Conservation (phyloP, 1,140 invertebrate species). For the Drosophila ohnishii region DNA sequence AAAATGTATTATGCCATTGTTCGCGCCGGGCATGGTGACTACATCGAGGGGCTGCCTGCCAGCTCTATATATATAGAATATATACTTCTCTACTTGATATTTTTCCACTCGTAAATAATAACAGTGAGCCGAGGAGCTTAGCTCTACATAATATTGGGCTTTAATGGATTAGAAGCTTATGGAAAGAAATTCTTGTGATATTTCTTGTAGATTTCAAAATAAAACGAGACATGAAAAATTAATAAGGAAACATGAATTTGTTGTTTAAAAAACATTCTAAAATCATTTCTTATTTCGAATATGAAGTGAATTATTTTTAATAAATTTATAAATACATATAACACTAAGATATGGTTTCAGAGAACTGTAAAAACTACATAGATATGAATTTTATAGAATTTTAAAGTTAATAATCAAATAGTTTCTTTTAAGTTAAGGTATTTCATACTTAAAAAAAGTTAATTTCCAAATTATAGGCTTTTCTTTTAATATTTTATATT, state of each 20-base stretch:
- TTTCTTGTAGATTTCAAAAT: neutral
- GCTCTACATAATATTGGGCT: slow-evolving; percentile 10
- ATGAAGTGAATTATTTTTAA: neutral
- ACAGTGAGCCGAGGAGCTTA: slow-evolving; percentile 10
- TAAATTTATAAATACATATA: neutral
- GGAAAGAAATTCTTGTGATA: neutral
- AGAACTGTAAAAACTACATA: neutral
- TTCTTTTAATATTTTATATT: no score
- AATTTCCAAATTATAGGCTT: no score
- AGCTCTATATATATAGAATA: neutral
- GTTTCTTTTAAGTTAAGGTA: neutral
- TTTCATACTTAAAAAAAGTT: no score
- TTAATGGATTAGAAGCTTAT: slow-evolving; percentile 9
- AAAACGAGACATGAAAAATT: neutral
- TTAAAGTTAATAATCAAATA: neutral
- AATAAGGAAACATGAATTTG: neutral
- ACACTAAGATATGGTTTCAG: no score
- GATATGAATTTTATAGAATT: neutral
- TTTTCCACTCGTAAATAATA: slow-evolving; percentile 19
- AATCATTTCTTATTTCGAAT: neutral
- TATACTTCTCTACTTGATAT: slow-evolving; percentile 4
- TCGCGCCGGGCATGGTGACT: slow-evolving; percentile 26
- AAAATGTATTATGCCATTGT: slow-evolving; percentile 62
- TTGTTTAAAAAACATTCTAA: neutral
- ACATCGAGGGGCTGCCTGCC: slow-evolving; percentile 5